Conservation (phyloP, 2,113 vertebrate species). For the Zingel zingel region DNA sequence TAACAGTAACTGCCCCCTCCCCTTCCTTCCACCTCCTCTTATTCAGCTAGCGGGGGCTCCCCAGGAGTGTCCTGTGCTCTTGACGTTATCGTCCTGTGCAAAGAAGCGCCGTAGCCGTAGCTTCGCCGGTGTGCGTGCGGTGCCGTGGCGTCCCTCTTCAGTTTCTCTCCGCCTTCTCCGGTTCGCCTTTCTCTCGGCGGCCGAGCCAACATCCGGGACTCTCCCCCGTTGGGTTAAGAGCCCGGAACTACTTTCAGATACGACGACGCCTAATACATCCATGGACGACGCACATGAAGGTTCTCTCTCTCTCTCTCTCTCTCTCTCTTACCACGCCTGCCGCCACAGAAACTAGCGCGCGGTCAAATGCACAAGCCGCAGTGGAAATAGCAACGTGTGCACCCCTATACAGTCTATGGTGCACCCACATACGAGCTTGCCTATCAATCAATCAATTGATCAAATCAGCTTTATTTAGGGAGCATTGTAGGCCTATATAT, state of each 20-base stretch:
- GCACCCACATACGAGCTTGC: neutral
- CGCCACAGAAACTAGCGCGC: slow-evolving; percentile 83
- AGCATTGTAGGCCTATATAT: too few relatives aligned
- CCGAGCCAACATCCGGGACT: slow-evolving; percentile 87
- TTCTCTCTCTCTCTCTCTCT: neutral
- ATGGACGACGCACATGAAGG: slow-evolving; percentile 62
- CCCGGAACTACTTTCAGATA: slow-evolving; percentile 87
- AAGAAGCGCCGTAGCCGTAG: slow-evolving; percentile 67
- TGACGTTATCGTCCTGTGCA: slow-evolving; percentile 75
- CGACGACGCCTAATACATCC: slow-evolving; percentile 51
- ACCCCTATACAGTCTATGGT: neutral
- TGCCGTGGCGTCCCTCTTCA: slow-evolving; percentile 79
- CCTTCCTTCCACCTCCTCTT: slow-evolving; percentile 71
- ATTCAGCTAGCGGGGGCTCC: slow-evolving; percentile 62
- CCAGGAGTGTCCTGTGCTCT: slow-evolving; percentile 64
- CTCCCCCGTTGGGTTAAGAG: slow-evolving; percentile 70
- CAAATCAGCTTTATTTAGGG: neutral
- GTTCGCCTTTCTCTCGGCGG: slow-evolving; percentile 85
- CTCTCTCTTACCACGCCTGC: slow-evolving; percentile 61
- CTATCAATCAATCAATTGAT: neutral
- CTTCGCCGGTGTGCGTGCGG: slow-evolving; percentile 80
- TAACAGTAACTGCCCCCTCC: slow-evolving; percentile 75
- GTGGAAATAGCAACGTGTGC: neutral
- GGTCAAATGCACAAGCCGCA: slow-evolving; percentile 51
- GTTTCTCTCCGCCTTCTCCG: slow-evolving; percentile 84